A percentile compares a stretch with the other conserved stretches of the same genome.
Evolutionary conservation across 1,140 invertebrate genomes (phyloP).

Genomic region (Stenopsyche tienmushanensis): DNA sequence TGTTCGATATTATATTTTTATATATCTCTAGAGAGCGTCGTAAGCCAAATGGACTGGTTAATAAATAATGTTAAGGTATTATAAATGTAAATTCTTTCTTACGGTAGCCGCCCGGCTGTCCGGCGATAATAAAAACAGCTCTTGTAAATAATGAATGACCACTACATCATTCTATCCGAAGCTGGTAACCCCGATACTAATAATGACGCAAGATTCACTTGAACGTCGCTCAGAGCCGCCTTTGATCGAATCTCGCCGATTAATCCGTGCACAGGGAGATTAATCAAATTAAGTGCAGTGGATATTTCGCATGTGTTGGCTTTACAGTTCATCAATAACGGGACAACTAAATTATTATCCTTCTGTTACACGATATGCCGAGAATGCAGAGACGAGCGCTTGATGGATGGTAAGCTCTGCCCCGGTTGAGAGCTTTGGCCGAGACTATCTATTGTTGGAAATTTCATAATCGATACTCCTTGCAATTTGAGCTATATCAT

Average conservation of each 20-base stretch:
- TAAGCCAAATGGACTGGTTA: neutral
- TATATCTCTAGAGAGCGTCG: neutral
- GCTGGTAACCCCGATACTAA: neutral
- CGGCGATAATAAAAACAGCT: slow-evolving; percentile 32
- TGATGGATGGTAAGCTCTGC: no score
- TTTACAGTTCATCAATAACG: no score
- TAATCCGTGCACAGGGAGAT: no score
- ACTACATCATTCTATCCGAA: slow-evolving; percentile 34
- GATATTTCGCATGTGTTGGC: no score
- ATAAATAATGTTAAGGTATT: slow-evolving; percentile 35
- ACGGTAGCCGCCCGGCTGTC: slow-evolving; percentile 30
- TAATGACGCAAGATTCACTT: neutral
- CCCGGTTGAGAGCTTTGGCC: no score
- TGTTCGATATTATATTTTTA: neutral
- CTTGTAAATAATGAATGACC: slow-evolving; percentile 33
- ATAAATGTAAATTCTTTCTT: slow-evolving; percentile 34
- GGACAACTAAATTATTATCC: no score
- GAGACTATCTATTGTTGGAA: no score
- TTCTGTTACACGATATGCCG: no score
- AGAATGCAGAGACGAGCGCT: no score
- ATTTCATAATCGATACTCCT: no score
- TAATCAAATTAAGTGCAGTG: no score
- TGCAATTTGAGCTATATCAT: no score
- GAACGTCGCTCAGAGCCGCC: neutral
- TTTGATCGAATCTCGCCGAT: neutral